Base-by-base conservation (phyloP, 2,888 invertebrate genomes). In the Chouioia cunea region DNA sequence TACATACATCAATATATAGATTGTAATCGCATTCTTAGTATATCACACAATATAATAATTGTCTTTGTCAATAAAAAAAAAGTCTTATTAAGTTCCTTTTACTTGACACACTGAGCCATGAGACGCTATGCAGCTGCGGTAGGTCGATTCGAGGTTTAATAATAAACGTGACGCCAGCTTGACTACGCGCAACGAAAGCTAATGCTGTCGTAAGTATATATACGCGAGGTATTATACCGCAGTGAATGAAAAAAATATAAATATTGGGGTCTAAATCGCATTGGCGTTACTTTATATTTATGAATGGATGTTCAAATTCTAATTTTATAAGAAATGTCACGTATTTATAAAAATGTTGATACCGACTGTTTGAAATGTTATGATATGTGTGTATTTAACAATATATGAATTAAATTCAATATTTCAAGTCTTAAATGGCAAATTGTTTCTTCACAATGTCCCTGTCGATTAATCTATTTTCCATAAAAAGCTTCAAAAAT, bases 131-230 rank as follows among this genome's bases (percentile, higher is more conserved):
- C 27, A 14, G 50, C 15, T 59, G 43, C 36, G 22, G 27, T 47
- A 22, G 16, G 3, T 43, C 43, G 4, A 23, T 18, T 56, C 23
- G n/a, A 62, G 36, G 54, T 68, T 48, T 36, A 62, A 62, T 48
- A 56, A 68, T 62, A 68, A 68, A 67, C 54, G 18, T 59, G 60
- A 67, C 54, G 60, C 20, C 48, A 52, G 47, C 47, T 46, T 36
- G 22, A 27, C 15, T 36, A n/a, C 48, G 36, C 27, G 48, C 27
- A 20, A 27, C 27, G 27, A 62, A 52, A 52, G 36, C 44, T 44
- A 23, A 48, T 65, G 50, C 50, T 57, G 48, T 57, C 48, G 57
- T 65, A 65, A 64, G 64, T 65, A 56, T 56, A 12, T 3, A 20
- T 20, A 20, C 18, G 23, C 18, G 47, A 27, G n/a, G n/a, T n/a